Evolutionary conservation across 64 coral and sea anemone species (phyloP).

Genomic region (Stylophora pistillata): DNA sequence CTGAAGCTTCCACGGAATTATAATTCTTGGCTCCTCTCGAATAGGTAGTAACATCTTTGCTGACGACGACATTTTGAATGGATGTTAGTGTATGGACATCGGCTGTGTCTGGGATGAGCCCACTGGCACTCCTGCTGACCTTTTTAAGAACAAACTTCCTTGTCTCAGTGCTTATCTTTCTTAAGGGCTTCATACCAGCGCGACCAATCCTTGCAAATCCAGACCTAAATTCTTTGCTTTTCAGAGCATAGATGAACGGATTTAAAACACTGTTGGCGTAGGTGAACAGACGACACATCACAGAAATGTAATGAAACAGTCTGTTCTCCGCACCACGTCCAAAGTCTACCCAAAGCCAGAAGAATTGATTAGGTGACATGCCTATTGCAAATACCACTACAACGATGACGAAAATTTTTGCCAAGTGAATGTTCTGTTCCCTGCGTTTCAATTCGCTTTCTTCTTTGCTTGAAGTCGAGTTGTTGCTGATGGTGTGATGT

Average conservation of each 20-base stretch:
- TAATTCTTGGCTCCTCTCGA: background rate
- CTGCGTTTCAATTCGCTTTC: background rate
- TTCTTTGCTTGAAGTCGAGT: background rate
- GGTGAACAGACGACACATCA: conserved; percentile 69
- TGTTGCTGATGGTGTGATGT: background rate
- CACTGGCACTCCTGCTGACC: background rate
- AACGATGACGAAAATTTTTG: conserved; percentile 82
- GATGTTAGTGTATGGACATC: background rate
- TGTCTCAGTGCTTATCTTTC: background rate
- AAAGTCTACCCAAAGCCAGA: conserved; percentile 86
- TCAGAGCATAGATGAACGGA: conserved; percentile 80
- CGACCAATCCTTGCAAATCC: conserved; percentile 53
- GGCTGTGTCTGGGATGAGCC: too few relatives aligned
- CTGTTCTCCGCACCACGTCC: conserved; percentile 34
- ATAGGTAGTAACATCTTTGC: background rate
- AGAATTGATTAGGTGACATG: conserved; percentile 88
- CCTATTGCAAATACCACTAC: conserved; percentile 79
- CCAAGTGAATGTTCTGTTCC: conserved; percentile 54
- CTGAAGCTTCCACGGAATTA: background rate
- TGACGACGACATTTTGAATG: background rate
- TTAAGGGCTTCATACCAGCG: conserved; percentile 19
- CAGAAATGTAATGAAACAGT: conserved; percentile 55
- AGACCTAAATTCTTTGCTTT: conserved; percentile 64
- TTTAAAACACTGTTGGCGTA: conserved; percentile 86
- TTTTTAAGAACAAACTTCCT: conserved; percentile 2